A percentile compares a stretch with the other conserved stretches of the same genome.
Evolutionary conservation across 2,888 invertebrate genomes (phyloP).

Genomic region (Diabrotica balteata): DNA sequence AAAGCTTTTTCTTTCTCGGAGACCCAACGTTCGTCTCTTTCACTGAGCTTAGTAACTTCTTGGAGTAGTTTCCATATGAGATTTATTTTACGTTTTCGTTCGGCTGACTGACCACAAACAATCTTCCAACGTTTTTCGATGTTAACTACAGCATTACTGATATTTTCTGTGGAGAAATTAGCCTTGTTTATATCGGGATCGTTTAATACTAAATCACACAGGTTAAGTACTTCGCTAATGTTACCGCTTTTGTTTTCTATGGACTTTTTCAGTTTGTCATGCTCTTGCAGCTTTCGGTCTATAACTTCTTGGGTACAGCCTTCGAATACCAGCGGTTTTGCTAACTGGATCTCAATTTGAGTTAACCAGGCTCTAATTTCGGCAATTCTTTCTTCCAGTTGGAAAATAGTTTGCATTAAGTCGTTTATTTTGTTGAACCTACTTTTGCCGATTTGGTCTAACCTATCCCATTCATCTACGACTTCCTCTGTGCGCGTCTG

Average conservation of each 20-base stretch:
- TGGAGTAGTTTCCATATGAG: slow-evolving; percentile 68
- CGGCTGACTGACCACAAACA: slow-evolving; percentile 76
- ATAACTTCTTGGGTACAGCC: slow-evolving; percentile 70
- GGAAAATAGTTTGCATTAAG: slow-evolving; percentile 73
- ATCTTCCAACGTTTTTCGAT: slow-evolving; percentile 82
- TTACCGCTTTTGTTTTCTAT: slow-evolving; percentile 81
- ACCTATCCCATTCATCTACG: slow-evolving; percentile 76
- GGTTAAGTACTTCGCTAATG: slow-evolving; percentile 79
- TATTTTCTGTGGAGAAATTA: slow-evolving; percentile 73
- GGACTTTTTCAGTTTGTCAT: slow-evolving; percentile 75
- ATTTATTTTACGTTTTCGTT: slow-evolving; percentile 73
- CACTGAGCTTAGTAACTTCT: slow-evolving; percentile 65
- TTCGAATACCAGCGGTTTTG: slow-evolving; percentile 73
- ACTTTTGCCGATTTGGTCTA: slow-evolving; percentile 72
- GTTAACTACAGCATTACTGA: slow-evolving; percentile 72
- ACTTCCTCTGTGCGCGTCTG: slow-evolving; percentile 67
- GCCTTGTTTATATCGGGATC: slow-evolving; percentile 77
- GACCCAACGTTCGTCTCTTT: slow-evolving; percentile 69
- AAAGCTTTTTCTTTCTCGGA: slow-evolving; percentile 69
- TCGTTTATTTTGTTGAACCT: slow-evolving; percentile 77
- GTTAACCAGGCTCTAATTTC: slow-evolving; percentile 77
- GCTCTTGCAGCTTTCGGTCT: slow-evolving; percentile 73
- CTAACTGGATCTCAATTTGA: slow-evolving; percentile 73
- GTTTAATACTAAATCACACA: slow-evolving; percentile 78
- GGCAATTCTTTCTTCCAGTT: slow-evolving; percentile 75